Conservation (phyloP, 2,888 invertebrate species). For the Clistopyga incitator region DNA sequence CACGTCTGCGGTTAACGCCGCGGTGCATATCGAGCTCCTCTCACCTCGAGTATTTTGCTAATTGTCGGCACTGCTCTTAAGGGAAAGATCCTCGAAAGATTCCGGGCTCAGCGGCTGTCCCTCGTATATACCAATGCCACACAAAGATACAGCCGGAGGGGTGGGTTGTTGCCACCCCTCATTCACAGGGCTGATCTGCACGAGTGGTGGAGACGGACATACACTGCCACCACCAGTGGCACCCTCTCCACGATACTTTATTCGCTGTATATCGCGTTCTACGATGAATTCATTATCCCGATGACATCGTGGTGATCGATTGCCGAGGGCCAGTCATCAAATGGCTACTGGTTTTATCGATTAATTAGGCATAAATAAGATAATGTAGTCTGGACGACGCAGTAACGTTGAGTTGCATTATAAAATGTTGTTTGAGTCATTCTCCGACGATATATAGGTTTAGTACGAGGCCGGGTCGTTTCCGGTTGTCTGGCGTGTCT, state of each 20-base stretch:
- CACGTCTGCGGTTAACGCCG: background rate
- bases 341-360: background rate
- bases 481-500: constrained; percentile 52
- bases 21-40: constrained; percentile 5
- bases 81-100: constrained; percentile 3
- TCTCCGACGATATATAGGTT: constrained; percentile 36
- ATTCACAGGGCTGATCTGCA: constrained; percentile 30
- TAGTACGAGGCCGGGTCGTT: constrained; percentile 46
- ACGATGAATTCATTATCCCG: constrained; percentile 25
- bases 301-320: constrained; percentile 23
- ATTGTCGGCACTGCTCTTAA: constrained; percentile 17
- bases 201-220: constrained; percentile 25
- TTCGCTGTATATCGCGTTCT: background rate
- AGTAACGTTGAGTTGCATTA: background rate
- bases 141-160: constrained; percentile 9
- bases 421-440: constrained; percentile 36
- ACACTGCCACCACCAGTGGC: background rate
- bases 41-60: constrained; percentile 22
- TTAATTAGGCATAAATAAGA: background rate
- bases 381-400: background rate
- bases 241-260: background rate
- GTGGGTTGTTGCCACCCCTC: constrained; percentile 38
- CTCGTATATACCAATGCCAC: background rate
- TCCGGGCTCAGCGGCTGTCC: background rate
- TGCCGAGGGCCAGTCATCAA: background rate